Conservation (phyloP, 2,888 invertebrate genomes). For the Drosophila melanosoma region DNA sequence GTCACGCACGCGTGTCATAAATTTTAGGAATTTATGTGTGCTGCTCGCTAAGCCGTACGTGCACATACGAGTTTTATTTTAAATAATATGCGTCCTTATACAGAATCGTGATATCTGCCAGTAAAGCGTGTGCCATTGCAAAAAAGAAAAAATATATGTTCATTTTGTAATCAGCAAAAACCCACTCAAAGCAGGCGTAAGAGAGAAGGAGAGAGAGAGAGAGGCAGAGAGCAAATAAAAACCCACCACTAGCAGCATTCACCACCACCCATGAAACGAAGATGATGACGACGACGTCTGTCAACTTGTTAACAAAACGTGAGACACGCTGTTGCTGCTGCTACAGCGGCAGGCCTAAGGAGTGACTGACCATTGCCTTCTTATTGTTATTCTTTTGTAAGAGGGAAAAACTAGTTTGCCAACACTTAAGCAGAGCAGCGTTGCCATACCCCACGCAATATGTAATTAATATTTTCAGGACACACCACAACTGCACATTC, state of each 20-base stretch:
- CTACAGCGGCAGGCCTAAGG: conserved; percentile 21
- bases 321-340: conserved; percentile 22
- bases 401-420: conserved; percentile 66
- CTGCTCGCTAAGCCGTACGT: conserved; percentile 29
- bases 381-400: conserved; percentile 30
- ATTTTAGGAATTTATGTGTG: conserved; percentile 48
- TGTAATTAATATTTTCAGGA: conserved; percentile 52
- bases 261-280: conserved; percentile 69
- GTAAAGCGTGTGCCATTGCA: conserved; percentile 21
- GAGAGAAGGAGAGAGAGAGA: not conserved
- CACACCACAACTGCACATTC: conserved; percentile 13
- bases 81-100: conserved; percentile 48
- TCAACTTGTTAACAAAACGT: conserved; percentile 67
- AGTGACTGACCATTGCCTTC: conserved; percentile 34
- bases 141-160: conserved; percentile 29
- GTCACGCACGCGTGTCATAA: conserved; percentile 67
- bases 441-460: conserved; percentile 39
- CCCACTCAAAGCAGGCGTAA: conserved; percentile 21
- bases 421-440: conserved; percentile 46
- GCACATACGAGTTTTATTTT: conserved; percentile 26
- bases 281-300: conserved; percentile 47
- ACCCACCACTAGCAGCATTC: conserved; percentile 52
- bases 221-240: conserved; percentile 34
- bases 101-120: conserved; percentile 9
- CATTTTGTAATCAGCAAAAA: conserved; percentile 51